A percentile compares a stretch with the other conserved stretches of the same genome.
Conservation (phyloP, 2,113 vertebrate genomes). For the Chionis minor region DNA sequence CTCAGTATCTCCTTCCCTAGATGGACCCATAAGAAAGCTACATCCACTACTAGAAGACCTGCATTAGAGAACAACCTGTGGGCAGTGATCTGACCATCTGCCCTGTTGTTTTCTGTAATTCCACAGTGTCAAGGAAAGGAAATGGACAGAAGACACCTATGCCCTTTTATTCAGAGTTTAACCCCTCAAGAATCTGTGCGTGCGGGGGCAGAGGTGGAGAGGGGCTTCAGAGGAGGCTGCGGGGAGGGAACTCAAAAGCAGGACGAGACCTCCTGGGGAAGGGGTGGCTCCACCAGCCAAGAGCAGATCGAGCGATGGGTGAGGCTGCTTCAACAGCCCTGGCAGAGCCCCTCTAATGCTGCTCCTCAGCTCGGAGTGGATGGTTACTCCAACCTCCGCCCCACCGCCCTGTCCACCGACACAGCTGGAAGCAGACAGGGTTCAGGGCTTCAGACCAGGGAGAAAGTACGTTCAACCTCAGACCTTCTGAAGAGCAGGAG, state of each 20-base stretch:
- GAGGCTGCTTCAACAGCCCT: neutral
- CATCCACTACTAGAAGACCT: neutral
- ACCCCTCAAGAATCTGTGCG: neutral
- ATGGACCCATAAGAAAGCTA: neutral
- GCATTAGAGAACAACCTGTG: neutral
- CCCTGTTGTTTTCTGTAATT: neutral
- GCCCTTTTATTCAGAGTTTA: neutral
- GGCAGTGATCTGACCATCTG: neutral
- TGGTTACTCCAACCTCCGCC: neutral
- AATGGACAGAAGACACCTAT: neutral
- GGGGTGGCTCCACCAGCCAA: neutral
- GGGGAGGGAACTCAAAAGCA: neutral
- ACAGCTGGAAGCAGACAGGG: neutral
- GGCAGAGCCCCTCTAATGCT: neutral
- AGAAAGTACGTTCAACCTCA: neutral
- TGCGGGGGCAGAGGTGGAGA: neutral
- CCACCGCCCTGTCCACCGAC: neutral
- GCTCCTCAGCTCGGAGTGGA: neutral
- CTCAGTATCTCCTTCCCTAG: neutral
- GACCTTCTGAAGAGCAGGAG: neutral
- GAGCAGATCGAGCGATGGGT: neutral
- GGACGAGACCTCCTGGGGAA: neutral
- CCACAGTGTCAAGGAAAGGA: neutral
- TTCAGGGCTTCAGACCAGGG: neutral
- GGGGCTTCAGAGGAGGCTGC: neutral